phyloP scores from a whole-genome alignment of 2,888 invertebrate genomes.

The Drosophila macrothrix region DNA sequence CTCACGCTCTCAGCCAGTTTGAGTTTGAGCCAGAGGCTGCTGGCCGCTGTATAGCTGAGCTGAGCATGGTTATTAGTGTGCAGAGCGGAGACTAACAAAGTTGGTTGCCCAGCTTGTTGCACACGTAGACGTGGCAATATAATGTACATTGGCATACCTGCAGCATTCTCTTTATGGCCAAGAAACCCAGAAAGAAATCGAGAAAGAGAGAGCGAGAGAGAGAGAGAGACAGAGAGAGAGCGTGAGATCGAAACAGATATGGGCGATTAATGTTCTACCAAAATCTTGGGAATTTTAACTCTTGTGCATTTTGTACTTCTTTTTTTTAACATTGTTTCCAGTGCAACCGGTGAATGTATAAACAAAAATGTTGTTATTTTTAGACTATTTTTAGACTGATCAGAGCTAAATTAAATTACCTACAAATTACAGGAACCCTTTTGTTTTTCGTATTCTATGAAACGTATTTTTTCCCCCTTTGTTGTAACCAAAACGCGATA shows the following conservation, averaged over 20 bases:
- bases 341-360: background rate
- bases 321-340: background rate
- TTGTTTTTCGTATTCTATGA: background rate
- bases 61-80: constrained; percentile 10
- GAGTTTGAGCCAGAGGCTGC: constrained; percentile 12
- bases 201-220: background rate
- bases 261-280: constrained; percentile 9
- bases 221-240: background rate
- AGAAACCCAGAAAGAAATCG: background rate
- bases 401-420: background rate
- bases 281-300: constrained; percentile 18
- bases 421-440: background rate
- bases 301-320: background rate
- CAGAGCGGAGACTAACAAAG: constrained; percentile 1
- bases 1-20: constrained; percentile 2
- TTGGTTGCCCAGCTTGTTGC: constrained; percentile 10
- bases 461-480: background rate
- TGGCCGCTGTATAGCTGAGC: background rate
- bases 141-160: background rate
- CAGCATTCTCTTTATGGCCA: constrained; percentile 23
- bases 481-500: no score
- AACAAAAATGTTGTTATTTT: background rate
- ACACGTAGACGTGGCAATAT: constrained; percentile 13
- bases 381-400: background rate
- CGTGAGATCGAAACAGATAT: constrained; percentile 1